These are phyloP conservation scores for Mus minutoides DNA, from an alignment of 2,797 vertebrate genomes.

Conservation along the genomic window DNA sequence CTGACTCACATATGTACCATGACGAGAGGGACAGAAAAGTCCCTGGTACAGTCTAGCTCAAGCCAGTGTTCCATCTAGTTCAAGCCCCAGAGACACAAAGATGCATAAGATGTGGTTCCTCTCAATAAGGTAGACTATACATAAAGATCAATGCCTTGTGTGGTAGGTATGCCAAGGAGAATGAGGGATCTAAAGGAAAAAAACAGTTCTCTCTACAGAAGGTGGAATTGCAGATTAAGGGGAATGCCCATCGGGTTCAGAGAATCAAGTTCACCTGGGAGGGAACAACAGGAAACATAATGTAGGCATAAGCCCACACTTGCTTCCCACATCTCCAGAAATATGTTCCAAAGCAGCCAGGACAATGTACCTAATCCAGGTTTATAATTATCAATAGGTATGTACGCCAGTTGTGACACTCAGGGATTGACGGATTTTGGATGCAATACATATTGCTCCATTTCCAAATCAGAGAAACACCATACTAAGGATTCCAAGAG, in stretches of 20 bases:
- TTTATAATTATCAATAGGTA: not conserved
- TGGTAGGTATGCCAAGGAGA: not conserved
- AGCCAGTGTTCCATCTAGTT: not conserved
- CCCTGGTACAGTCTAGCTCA: not conserved
- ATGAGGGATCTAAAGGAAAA: not conserved
- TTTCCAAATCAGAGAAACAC: conserved; percentile 3
- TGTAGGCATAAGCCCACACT: not conserved
- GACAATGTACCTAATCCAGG: not conserved
- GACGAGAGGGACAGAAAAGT: not conserved
- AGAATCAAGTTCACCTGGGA: not conserved
- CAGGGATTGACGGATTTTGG: not conserved
- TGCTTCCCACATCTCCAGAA: not conserved
- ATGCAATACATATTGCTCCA: not conserved
- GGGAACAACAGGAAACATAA: not conserved
- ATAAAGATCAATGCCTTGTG: not conserved
- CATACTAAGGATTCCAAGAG: not conserved
- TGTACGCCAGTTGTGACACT: not conserved
- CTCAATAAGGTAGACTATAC: not conserved
- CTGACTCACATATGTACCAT: not conserved
- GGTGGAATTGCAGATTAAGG: not conserved
- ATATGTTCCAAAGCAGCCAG: not conserved
- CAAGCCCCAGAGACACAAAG: not conserved
- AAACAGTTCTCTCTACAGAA: not conserved
- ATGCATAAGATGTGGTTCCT: not conserved
- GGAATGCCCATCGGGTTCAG: not conserved